These are phyloP conservation scores for Ceratotherium simum DNA, from an alignment of 2,113 vertebrate genomes.

Conservation along the genomic window DNA sequence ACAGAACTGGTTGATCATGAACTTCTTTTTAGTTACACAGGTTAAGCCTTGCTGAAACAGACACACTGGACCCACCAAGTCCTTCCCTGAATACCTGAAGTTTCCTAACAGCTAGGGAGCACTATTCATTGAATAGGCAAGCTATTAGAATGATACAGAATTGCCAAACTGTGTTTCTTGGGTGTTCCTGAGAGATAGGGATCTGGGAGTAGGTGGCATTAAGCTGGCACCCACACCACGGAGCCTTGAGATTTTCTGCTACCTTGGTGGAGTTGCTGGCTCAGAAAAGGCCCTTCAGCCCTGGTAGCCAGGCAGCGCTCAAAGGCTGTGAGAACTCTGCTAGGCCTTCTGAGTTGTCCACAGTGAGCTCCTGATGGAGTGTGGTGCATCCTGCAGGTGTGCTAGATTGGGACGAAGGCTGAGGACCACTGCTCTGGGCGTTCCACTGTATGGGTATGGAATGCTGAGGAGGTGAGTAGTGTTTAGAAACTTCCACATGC, in stretches of 20 bases:
- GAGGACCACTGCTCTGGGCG: background rate
- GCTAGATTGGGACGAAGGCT: background rate
- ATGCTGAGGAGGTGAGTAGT: background rate
- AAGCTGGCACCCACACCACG: background rate
- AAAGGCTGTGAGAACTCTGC: background rate
- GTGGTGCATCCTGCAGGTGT: background rate
- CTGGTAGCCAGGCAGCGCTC: background rate
- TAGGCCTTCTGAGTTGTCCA: background rate
- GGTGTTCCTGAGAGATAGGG: background rate
- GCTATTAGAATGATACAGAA: background rate
- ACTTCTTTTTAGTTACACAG: slow-evolving; percentile 54
- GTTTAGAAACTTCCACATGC: background rate
- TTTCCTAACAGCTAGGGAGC: background rate
- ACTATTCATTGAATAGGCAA: background rate
- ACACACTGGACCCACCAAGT: background rate
- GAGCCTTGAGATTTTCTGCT: background rate
- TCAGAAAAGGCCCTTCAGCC: background rate
- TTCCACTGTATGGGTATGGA: background rate
- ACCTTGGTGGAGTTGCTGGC: slow-evolving; percentile 15
- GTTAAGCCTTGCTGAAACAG: slow-evolving; percentile 47
- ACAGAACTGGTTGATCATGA: slow-evolving; percentile 50
- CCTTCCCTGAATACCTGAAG: background rate
- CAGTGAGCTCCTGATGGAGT: background rate
- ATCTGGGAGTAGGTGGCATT: background rate
- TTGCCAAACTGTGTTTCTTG: background rate